Conservation (phyloP, 2,888 invertebrate genomes). For the Notodonta dromedarius region DNA sequence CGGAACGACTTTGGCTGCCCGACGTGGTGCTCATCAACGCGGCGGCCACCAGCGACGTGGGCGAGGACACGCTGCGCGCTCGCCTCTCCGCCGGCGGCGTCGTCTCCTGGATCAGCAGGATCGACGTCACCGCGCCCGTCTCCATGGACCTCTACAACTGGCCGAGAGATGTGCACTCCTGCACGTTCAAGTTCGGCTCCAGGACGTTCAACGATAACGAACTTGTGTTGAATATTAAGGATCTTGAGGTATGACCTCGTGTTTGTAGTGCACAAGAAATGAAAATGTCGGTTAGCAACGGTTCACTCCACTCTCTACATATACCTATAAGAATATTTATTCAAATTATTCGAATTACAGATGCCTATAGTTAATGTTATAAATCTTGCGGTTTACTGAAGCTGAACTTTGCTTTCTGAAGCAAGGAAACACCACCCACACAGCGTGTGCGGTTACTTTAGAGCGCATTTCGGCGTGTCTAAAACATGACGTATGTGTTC, state of each 20-base stretch:
- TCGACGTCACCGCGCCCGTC: constrained; percentile 64
- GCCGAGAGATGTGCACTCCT: constrained; percentile 90
- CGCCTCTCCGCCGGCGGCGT: constrained; percentile 86
- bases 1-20: constrained; percentile 91
- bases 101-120: constrained; percentile 68
- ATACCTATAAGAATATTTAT: no score
- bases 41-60: constrained; percentile 85
- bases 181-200: constrained; percentile 88
- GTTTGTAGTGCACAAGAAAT: no score
- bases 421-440: no score
- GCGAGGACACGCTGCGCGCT: constrained; percentile 87
- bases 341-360: no score
- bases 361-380: no score
- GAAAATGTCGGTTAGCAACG: no score
- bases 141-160: constrained; percentile 83
- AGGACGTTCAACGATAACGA: constrained; percentile 87
- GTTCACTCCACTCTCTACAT: no score
- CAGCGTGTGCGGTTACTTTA: no score
- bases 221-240: constrained; percentile 65
- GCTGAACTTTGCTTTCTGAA: no score
- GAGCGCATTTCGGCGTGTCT: not conserved
- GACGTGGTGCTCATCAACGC: constrained; percentile 89
- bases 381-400: no score
- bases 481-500: constrained; percentile 12
- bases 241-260: constrained; percentile 45